A percentile compares a stretch with the other conserved stretches of the same genome.
phyloP scores from a whole-genome alignment of 64 coral and sea anemone species.

The Platygyra sinensis region DNA sequence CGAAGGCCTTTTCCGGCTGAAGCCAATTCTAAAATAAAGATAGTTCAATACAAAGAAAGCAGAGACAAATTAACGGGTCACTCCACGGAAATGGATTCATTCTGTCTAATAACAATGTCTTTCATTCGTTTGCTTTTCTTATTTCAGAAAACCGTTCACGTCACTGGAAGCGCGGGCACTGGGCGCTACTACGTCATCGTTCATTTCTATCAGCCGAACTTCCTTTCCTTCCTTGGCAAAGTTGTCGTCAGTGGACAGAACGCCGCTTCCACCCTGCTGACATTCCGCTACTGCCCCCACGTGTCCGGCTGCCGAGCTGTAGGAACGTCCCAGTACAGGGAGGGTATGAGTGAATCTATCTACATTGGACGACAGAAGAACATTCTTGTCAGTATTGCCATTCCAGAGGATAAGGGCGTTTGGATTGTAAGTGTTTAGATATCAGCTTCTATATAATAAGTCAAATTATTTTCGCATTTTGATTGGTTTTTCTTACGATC shows the following conservation, averaged over 20 bases:
- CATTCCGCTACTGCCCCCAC: slow-evolving; percentile 83
- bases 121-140: background rate
- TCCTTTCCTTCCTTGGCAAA: slow-evolving; percentile 71
- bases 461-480: too few species aligned
- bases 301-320: slow-evolving; percentile 83
- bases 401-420: slow-evolving; percentile 74
- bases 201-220: slow-evolving; percentile 91
- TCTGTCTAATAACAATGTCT: too few species aligned
- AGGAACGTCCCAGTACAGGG: slow-evolving; percentile 41
- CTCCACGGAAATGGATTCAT: too few species aligned
- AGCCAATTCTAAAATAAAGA: too few species aligned
- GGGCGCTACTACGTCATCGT: slow-evolving; percentile 90
- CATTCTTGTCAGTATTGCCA: slow-evolving; percentile 71
- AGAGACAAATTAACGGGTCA: too few species aligned
- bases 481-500: too few species aligned
- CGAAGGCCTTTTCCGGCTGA: too few species aligned
- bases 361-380: slow-evolving; percentile 61
- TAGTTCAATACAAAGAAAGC: too few species aligned
- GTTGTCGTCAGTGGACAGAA: slow-evolving; percentile 76
- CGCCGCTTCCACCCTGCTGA: slow-evolving; percentile 52
- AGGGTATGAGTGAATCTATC: slow-evolving; percentile 69
- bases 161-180: slow-evolving; percentile 51
- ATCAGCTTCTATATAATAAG: too few species aligned
- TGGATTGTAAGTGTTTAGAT: slow-evolving; percentile 94
- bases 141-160: slow-evolving; percentile 75